Evolutionary conservation across 2,797 vertebrate genomes (phyloP).

Genomic region (Acrossocheilus fasciatus): DNA sequence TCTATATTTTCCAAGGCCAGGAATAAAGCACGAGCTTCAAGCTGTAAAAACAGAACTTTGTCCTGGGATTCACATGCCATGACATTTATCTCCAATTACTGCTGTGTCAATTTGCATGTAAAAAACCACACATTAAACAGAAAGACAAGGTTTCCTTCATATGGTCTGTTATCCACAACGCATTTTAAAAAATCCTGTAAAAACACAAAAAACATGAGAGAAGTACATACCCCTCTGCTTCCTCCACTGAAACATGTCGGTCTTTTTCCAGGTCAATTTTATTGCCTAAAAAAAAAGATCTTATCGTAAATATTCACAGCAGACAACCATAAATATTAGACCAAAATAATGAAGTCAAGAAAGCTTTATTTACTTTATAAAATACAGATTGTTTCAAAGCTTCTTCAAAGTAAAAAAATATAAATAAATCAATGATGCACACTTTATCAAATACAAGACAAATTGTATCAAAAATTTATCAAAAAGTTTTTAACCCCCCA

Average conservation of each 20-base stretch:
- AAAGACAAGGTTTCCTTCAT: neutral
- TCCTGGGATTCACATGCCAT: neutral
- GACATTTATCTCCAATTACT: neutral
- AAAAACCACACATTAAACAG: neutral
- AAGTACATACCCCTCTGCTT: conserved; percentile 89
- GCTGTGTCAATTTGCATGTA: neutral
- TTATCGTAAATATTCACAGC: neutral
- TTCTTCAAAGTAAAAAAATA: neutral
- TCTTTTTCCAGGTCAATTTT: conserved; percentile 99
- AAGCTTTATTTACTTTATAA: neutral
- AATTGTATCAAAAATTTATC: neutral
- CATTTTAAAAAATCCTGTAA: neutral
- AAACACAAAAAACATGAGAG: neutral
- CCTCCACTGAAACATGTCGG: conserved; percentile 93
- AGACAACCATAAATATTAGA: neutral
- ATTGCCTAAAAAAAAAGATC: conserved; percentile 83
- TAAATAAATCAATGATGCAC: neutral
- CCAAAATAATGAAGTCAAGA: neutral
- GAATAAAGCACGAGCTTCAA: neutral
- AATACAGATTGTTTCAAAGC: neutral
- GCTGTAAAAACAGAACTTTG: neutral
- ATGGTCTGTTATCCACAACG: neutral
- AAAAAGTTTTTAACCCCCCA: too few relatives aligned
- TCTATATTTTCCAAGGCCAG: neutral
- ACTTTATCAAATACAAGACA: neutral